Evolutionary conservation across 2,888 invertebrate genomes (phyloP).

Genomic region (Drosophila cracens): DNA sequence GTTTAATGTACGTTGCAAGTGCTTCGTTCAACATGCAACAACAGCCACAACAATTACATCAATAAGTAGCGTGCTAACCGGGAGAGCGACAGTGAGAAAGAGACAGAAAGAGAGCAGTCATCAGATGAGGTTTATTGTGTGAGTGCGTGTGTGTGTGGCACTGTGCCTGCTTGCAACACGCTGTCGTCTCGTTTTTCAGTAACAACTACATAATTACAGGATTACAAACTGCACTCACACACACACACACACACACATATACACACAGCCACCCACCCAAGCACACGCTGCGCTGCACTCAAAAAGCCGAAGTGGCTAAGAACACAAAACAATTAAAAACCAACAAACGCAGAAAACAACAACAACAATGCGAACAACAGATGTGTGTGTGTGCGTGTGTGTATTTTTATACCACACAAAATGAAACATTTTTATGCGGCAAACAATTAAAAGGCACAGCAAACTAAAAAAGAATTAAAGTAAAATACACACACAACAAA

Average conservation of each 20-base stretch:
- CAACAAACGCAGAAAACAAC: conserved; percentile 69
- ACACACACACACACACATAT: conserved; percentile 24
- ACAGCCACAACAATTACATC: conserved; percentile 74
- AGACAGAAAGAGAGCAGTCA: not conserved
- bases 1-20: conserved; percentile 74
- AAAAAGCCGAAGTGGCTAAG: conserved; percentile 81
- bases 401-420: conserved; percentile 62
- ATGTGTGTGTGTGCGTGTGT: conserved; percentile 30
- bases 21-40: conserved; percentile 53
- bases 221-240: conserved; percentile 72
- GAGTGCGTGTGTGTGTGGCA: conserved; percentile 21
- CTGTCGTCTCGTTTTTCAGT: conserved; percentile 54
- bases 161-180: conserved; percentile 19
- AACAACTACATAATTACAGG: conserved; percentile 78
- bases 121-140: conserved; percentile 17
- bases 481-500: conserved; percentile 48
- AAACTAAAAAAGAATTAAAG: conserved; percentile 70
- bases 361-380: conserved; percentile 34
- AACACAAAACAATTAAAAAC: conserved; percentile 80
- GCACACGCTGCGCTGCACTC: conserved; percentile 65
- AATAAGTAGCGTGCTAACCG: conserved; percentile 69
- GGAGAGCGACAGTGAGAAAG: conserved; percentile 8
- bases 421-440: conserved; percentile 76
- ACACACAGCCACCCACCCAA: conserved; percentile 25
- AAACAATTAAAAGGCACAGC: conserved; percentile 76